phyloP scores from a whole-genome alignment of 2,113 vertebrate genomes.

The Rhea pennata region DNA sequence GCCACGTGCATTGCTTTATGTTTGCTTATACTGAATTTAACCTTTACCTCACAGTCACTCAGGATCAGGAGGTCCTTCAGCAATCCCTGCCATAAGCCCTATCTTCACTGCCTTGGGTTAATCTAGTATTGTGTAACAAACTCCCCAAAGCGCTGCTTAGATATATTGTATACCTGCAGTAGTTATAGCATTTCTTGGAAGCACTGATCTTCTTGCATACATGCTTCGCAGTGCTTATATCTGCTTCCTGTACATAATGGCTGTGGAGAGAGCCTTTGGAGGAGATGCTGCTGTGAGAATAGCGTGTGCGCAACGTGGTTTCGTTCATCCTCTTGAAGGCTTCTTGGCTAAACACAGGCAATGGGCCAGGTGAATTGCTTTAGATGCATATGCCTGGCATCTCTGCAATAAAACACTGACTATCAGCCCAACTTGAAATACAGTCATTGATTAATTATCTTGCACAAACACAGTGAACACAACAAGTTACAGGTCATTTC shows the following conservation, averaged over 20 bases:
- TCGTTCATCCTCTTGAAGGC: neutral
- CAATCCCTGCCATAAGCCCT: neutral
- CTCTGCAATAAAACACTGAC: neutral
- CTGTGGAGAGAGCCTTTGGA: neutral
- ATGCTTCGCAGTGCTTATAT: neutral
- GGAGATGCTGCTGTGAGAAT: neutral
- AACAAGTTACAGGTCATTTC: neutral
- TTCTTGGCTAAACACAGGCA: neutral
- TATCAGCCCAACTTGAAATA: neutral
- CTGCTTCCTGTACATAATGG: neutral
- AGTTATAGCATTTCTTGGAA: neutral
- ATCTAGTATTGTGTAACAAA: neutral
- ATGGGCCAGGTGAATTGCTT: accelerated
- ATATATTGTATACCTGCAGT: accelerated
- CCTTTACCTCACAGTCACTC: neutral
- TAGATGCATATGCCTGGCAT: neutral
- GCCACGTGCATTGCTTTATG: accelerated
- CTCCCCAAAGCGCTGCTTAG: neutral
- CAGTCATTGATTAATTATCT: neutral
- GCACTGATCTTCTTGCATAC: accelerated
- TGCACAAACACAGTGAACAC: neutral
- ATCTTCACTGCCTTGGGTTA: neutral
- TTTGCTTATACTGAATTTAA: neutral
- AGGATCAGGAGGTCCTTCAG: neutral
- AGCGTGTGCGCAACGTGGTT: neutral